Percentiles rank a stretch among this genome's conserved stretches.
Conservation (phyloP, 2,888 invertebrate species). For the Pemphredon lugubris region DNA sequence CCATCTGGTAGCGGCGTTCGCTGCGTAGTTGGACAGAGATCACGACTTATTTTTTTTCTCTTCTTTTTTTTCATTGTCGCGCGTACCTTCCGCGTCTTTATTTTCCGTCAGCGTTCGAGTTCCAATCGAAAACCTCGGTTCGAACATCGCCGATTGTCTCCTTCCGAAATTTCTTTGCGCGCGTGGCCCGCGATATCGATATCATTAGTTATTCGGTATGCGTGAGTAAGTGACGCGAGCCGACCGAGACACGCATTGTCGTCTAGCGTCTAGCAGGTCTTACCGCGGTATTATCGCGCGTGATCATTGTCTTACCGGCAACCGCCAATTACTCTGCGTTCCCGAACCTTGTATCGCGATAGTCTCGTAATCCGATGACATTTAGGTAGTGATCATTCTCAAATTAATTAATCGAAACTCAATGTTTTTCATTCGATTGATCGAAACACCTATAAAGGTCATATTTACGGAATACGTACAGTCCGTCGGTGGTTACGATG, state of each 20-base stretch:
- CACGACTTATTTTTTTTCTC: too few relatives aligned
- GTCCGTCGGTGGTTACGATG: too few relatives aligned
- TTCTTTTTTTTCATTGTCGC: too few relatives aligned
- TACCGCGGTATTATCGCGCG: slow-evolving; percentile 48
- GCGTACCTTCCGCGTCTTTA: too few relatives aligned
- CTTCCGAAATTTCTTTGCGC: slow-evolving; percentile 31
- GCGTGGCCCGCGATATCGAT: slow-evolving; percentile 16
- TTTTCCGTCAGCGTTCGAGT: neutral
- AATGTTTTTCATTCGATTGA: neutral
- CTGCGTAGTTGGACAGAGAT: too few relatives aligned
- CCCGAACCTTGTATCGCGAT: slow-evolving; percentile 38
- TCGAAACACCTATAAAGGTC: neutral
- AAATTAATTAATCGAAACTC: slow-evolving; percentile 5
- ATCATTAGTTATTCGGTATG: slow-evolving; percentile 53
- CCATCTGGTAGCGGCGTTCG: too few relatives aligned
- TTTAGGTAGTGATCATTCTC: slow-evolving; percentile 29
- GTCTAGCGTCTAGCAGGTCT: slow-evolving; percentile 54
- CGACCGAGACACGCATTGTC: slow-evolving; percentile 48
- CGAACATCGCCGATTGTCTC: slow-evolving; percentile 17
- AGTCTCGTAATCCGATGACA: slow-evolving; percentile 55
- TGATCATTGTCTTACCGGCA: slow-evolving; percentile 55
- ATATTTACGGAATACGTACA: too few relatives aligned
- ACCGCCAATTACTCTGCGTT: slow-evolving; percentile 50
- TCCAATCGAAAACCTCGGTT: slow-evolving; percentile 30
- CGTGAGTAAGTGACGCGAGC: slow-evolving; percentile 51